Conservation (phyloP, 2,113 vertebrate species). For the Balaenoptera acutorostrata region DNA sequence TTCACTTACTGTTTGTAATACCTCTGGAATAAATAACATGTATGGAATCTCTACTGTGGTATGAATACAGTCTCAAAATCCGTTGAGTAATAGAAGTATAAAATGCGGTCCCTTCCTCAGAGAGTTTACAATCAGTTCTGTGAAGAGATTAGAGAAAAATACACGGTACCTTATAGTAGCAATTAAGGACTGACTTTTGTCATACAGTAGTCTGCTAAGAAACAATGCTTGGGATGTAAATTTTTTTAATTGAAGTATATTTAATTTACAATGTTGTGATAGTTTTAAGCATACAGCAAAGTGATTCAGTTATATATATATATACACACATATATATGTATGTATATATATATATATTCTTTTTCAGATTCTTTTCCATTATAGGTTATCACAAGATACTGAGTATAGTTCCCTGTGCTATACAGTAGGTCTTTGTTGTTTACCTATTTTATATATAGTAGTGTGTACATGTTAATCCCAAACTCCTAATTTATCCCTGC, state of each 20-base stretch:
- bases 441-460: not conserved
- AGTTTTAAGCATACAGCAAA: not conserved
- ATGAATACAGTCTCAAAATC: not conserved
- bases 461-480: not conserved
- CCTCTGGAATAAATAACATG: not conserved
- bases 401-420: not conserved
- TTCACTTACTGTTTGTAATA: not conserved
- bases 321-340: not conserved
- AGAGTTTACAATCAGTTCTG: not conserved
- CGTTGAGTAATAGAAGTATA: not conserved
- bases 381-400: not conserved
- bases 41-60: not conserved
- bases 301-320: not conserved
- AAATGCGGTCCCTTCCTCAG: not conserved
- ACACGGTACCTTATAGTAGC: not conserved
- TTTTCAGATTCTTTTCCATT: not conserved
- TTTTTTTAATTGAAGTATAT: not conserved
- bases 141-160: not conserved
- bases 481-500: not conserved
- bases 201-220: not conserved
- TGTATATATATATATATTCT: not conserved
- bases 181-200: not conserved
- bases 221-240: not conserved
- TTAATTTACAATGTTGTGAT: not conserved
- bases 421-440: not conserved